Evolutionary conservation across 2,113 vertebrate species (phyloP), one percentile per base, ranked within the genome.

Genomic region (Morone chrysops): DNA sequence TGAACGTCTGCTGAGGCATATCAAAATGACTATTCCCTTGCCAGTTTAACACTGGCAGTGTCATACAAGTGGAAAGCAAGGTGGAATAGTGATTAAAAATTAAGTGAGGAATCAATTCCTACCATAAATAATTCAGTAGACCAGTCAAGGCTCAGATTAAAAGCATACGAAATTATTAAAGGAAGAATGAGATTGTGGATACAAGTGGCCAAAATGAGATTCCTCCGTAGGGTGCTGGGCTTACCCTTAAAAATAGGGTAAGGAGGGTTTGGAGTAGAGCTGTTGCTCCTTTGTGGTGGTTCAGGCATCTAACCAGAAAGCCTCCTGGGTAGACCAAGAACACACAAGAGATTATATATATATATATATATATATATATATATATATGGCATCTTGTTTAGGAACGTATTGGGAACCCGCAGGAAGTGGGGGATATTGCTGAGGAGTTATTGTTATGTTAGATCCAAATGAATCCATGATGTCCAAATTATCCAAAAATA

Each of bases 51-150:
- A 11, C 53, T 4, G 14, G 65, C 59, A 9, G 65, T 73, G 80
- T 68, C 66, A 14, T 2, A 76, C 63, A 20, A 36, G 69, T 70
- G 56, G 20, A 57, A 74, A 69, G 66, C 16, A 57, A 69, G 31
- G 67, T 78, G 62, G 70, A 59, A 54, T 41, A 22, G 63, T 22
- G 69, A 77, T 85, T 86, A 80, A 75, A 89, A 80, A 75, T 70
- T 6, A 81, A 80, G 72, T 47, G 68, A 40, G 60, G 31, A 81
- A 85, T 87, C 65, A 76, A 43, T 81, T 36, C 59, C 62, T 18
- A 0, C 2, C 5, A 68, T 83, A 18, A 84, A 84, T 82, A 65
- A 82, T 75, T 81, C 56, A 87, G 5, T 53, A 48, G 72, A 72
- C 7, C 43, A 4, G 63, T 4, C 38, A 16, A 68, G 43, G 53